Conservation (phyloP, 1,140 invertebrate genomes). For the Drosophila eugracilis region DNA sequence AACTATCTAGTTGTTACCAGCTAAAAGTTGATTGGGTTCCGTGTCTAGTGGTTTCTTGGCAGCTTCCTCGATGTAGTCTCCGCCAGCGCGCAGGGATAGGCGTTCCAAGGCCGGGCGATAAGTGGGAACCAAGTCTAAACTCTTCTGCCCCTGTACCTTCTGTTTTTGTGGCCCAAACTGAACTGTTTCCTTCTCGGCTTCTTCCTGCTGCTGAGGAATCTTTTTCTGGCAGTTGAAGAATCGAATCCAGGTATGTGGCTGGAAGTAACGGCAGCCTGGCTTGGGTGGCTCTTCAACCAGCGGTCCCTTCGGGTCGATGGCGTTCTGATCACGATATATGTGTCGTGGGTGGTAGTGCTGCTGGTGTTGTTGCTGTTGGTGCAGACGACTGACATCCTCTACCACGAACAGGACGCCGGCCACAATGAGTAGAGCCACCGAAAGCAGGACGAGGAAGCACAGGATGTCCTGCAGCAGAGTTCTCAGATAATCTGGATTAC, state of each 20-base stretch:
- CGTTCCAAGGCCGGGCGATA: constrained; percentile 1
- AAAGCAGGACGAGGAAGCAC: constrained; percentile 44
- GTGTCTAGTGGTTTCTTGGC: not conserved
- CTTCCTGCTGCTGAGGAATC: not conserved
- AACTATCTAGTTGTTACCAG: not conserved
- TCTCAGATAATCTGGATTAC: not conserved
- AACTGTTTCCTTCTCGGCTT: not conserved
- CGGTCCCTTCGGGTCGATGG: not conserved
- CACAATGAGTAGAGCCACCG: constrained; percentile 37
- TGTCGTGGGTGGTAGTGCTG: not conserved
- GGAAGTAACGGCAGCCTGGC: not conserved
- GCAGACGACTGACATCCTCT: constrained; percentile 16
- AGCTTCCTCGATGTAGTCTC: constrained; percentile 1
- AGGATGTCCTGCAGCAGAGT: constrained; percentile 45
- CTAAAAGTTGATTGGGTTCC: not conserved
- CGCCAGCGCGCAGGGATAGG: not conserved
- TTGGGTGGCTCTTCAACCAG: not conserved
- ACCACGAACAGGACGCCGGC: constrained; percentile 32
- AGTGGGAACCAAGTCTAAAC: not conserved
- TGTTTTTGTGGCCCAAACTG: too few relatives aligned
- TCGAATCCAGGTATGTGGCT: constrained; percentile 6
- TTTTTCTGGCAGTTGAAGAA: constrained; percentile 16
- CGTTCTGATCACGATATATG: not conserved
- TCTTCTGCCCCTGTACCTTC: not conserved
- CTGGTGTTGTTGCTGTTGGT: not conserved